These are phyloP conservation scores for Bubo blakistoni DNA, from an alignment of 2,113 vertebrate genomes.

Conservation along the genomic window DNA sequence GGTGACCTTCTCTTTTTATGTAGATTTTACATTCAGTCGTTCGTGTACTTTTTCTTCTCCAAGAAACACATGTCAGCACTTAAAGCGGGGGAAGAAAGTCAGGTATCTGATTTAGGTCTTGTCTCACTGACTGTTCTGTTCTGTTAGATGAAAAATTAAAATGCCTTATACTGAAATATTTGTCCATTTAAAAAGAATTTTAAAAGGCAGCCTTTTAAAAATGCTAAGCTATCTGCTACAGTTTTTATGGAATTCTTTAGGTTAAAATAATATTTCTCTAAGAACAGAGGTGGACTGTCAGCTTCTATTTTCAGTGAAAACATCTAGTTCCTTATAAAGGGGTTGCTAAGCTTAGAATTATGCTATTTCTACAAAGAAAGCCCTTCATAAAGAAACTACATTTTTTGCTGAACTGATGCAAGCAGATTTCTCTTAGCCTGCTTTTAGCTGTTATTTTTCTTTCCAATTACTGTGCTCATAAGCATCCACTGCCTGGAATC, in stretches of 20 bases:
- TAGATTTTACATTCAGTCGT: neutral
- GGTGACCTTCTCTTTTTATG: neutral
- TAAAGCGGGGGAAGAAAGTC: neutral
- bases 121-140: neutral
- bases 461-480: neutral
- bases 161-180: neutral
- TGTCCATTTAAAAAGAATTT: neutral
- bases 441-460: conserved; percentile 38
- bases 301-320: conserved; percentile 64
- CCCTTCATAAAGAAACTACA: conserved; percentile 6
- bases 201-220: neutral
- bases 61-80: neutral
- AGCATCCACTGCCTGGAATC: conserved; percentile 11
- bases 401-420: conserved; percentile 26
- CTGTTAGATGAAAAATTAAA: neutral
- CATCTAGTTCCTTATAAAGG: conserved; percentile 23
- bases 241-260: conserved; percentile 35
- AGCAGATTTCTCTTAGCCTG: neutral
- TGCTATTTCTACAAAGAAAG: conserved; percentile 14
- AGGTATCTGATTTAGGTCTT: neutral
- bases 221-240: neutral
- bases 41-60: neutral
- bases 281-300: conserved; percentile 60
- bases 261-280: conserved; percentile 53
- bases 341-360: neutral